Evolutionary conservation across 2,888 invertebrate species (phyloP).

Genomic region (Thereva unica): DNA sequence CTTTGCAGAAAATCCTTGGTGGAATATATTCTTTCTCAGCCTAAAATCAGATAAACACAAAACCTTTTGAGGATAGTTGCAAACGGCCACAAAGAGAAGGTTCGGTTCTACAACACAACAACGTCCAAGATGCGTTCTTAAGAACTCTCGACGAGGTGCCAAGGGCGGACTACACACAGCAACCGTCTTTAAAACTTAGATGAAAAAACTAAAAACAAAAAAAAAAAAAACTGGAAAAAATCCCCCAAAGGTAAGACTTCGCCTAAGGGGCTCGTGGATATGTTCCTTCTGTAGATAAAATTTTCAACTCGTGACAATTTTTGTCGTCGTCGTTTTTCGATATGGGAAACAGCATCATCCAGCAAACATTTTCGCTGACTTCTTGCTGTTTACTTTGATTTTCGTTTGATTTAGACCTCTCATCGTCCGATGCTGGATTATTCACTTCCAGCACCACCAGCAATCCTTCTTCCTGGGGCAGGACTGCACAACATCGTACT

Average conservation of each 20-base stretch:
- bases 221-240: conserved; percentile 8
- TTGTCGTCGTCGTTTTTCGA: conserved; percentile 22
- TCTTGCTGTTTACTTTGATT: conserved; percentile 32
- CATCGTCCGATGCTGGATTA: conserved; percentile 29
- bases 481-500: too few relatives aligned
- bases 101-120: too few relatives aligned
- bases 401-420: conserved; percentile 36
- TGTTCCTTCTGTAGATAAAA: conserved; percentile 23
- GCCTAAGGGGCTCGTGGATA: conserved; percentile 25
- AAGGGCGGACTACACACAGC: too few relatives aligned
- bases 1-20: too few relatives aligned
- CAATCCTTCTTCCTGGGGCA: too few relatives aligned
- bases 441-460: too few relatives aligned
- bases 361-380: conserved; percentile 22
- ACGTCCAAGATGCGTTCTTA: too few relatives aligned
- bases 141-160: too few relatives aligned
- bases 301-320: conserved; percentile 30
- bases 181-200: neutral
- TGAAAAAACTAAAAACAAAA: neutral
- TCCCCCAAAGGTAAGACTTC: neutral
- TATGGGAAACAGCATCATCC: conserved; percentile 20
- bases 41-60: too few relatives aligned
- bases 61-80: too few relatives aligned
- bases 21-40: too few relatives aligned
- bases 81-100: too few relatives aligned